phyloP scores from a whole-genome alignment of 1,140 invertebrate genomes.

The Scaptomyza montana region DNA sequence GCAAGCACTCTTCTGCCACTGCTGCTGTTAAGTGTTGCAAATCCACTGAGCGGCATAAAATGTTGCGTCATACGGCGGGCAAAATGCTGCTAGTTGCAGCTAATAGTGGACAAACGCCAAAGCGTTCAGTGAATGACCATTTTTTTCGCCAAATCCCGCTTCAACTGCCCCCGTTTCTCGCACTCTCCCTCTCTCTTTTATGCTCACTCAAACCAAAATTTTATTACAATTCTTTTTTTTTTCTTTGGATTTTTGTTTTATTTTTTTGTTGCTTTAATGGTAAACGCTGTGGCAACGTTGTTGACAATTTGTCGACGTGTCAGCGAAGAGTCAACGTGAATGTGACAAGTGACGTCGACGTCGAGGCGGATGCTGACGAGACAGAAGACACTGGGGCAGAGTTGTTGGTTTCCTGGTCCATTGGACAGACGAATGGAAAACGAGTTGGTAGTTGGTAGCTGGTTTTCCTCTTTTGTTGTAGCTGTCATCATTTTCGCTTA shows the following conservation, averaged over 20 bases:
- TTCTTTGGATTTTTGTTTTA: slow-evolving; percentile 39
- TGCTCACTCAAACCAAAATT: not conserved
- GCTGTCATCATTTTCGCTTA: slow-evolving; percentile 37
- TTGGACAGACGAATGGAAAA: slow-evolving; percentile 3
- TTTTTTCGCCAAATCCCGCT: slow-evolving; percentile 5
- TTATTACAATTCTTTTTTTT: slow-evolving; percentile 34
- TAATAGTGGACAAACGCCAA: slow-evolving; percentile 55
- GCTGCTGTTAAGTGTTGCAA: slow-evolving; percentile 66
- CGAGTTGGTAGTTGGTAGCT: not conserved
- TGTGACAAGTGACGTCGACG: slow-evolving; percentile 70
- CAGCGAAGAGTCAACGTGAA: slow-evolving; percentile 74
- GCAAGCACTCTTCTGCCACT: slow-evolving; percentile 36
- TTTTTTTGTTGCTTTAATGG: slow-evolving; percentile 48
- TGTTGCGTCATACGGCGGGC: slow-evolving; percentile 54
- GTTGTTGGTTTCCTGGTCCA: slow-evolving; percentile 3
- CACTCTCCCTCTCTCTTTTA: no score
- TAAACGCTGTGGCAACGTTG: slow-evolving; percentile 65
- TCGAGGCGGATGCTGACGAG: slow-evolving; percentile 53
- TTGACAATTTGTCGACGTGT: slow-evolving; percentile 81
- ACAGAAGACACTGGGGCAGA: slow-evolving; percentile 19
- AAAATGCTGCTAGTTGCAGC: slow-evolving; percentile 56
- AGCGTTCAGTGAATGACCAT: slow-evolving; percentile 34
- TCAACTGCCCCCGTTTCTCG: not conserved
- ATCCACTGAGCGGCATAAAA: slow-evolving; percentile 76
- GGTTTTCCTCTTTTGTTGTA: slow-evolving; percentile 8